Evolutionary conservation across 2,888 invertebrate genomes (phyloP).

Genomic region (Plebejus melissa): DNA sequence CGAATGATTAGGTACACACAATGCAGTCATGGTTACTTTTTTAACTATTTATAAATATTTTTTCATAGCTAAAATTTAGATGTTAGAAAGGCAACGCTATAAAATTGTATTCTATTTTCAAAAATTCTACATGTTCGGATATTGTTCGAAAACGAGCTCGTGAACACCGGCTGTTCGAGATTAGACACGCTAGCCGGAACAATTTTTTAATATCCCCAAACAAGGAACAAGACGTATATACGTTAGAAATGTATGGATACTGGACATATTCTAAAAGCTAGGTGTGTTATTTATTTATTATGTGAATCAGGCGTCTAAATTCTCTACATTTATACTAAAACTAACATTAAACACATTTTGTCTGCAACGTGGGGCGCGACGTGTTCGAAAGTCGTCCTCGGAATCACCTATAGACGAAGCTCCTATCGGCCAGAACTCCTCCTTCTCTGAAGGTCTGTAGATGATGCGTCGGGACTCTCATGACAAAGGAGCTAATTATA

Average conservation of each 20-base stretch:
- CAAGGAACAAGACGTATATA: slow-evolving; percentile 59
- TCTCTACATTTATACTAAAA: too few species aligned
- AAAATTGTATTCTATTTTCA: slow-evolving; percentile 36
- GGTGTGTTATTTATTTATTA: neutral
- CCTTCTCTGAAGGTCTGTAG: too few species aligned
- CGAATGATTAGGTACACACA: neutral
- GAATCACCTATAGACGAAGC: too few species aligned
- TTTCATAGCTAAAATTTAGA: neutral
- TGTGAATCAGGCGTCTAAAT: too few species aligned
- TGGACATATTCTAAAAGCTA: slow-evolving; percentile 14
- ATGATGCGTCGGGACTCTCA: too few species aligned
- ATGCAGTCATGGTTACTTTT: neutral
- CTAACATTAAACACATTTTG: too few species aligned
- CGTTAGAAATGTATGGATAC: slow-evolving; percentile 51
- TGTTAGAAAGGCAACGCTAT: neutral
- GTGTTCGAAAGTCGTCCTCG: too few species aligned
- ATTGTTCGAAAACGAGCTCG: slow-evolving; percentile 43
- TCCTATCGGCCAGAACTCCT: too few species aligned
- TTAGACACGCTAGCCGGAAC: slow-evolving; percentile 78
- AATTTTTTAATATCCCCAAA: slow-evolving; percentile 78
- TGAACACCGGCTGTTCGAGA: slow-evolving; percentile 68
- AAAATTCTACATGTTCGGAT: slow-evolving; percentile 42
- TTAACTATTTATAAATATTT: neutral
- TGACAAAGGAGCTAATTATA: too few species aligned
- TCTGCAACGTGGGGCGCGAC: too few species aligned